Percentiles rank a stretch among this genome's conserved stretches.
Conservation (phyloP, 2,797 vertebrate genomes). For the Philypnodon macrostomus region DNA sequence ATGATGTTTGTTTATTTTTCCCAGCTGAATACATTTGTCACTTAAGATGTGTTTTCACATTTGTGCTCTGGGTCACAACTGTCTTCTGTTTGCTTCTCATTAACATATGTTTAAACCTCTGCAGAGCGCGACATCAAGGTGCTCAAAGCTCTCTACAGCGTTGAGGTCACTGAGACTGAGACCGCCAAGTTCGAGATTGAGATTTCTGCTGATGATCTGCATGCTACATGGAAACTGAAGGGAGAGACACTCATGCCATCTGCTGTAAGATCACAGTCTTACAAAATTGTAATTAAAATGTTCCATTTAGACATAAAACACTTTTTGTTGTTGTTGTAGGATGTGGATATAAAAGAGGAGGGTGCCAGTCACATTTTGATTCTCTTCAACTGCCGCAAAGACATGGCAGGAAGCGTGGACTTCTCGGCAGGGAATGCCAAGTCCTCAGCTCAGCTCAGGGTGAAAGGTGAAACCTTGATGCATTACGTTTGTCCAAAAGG, state of each 20-base stretch:
- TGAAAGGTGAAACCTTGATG: constrained; percentile 92
- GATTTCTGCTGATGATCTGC: constrained; percentile 91
- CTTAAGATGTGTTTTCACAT: not conserved
- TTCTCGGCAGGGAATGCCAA: constrained; percentile 95
- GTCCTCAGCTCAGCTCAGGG: constrained; percentile 90
- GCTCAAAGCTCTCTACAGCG: constrained; percentile 86
- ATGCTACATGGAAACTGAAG: constrained; percentile 93
- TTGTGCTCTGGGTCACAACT: not conserved
- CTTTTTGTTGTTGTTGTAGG: constrained; percentile 70
- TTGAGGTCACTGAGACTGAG: constrained; percentile 93
- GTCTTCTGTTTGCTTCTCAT: not conserved
- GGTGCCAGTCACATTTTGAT: constrained; percentile 85
- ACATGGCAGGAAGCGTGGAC: constrained; percentile 89
- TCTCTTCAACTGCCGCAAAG: constrained; percentile 86
- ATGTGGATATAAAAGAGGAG: constrained; percentile 95
- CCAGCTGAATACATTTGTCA: not conserved
- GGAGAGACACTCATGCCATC: constrained; percentile 86
- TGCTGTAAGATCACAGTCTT: constrained; percentile 82
- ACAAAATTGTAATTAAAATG: not conserved
- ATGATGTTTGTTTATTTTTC: not conserved
- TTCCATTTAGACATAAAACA: no score
- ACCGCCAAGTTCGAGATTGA: constrained; percentile 92
- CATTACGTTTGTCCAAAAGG: no score
- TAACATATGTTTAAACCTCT: constrained; percentile 27
- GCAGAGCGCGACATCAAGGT: constrained; percentile 94